A percentile compares a stretch with the other conserved stretches of the same genome.
These are phyloP conservation scores for Rhaphigaster nebulosa DNA, from an alignment of 2,888 invertebrate genomes.

Conservation along the genomic window DNA sequence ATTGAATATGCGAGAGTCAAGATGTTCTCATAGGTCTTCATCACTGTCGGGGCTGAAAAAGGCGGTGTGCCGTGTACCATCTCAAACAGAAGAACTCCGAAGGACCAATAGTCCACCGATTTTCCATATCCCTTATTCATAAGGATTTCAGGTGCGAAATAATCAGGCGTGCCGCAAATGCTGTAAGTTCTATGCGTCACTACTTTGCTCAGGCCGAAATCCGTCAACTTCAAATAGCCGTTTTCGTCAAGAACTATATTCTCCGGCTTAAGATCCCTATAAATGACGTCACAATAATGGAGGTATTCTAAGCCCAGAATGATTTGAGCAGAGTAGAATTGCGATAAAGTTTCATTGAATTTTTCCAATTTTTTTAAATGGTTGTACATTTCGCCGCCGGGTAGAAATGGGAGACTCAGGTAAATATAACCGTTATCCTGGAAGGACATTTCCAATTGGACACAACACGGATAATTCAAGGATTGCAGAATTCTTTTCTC, in stretches of 20 bases:
- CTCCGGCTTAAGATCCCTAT: conserved; percentile 95
- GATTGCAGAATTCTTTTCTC: conserved; percentile 92
- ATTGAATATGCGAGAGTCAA: conserved; percentile 89
- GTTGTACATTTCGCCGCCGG: conserved; percentile 91
- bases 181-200: conserved; percentile 71
- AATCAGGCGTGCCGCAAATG: conserved; percentile 75
- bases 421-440: conserved; percentile 90
- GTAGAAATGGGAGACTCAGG: conserved; percentile 86
- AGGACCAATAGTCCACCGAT: conserved; percentile 97
- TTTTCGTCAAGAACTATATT: conserved; percentile 85
- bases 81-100: conserved; percentile 89
- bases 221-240: conserved; percentile 89
- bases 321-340: conserved; percentile 95
- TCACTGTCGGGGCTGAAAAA: conserved; percentile 91
- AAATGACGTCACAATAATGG: conserved; percentile 87
- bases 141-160: conserved; percentile 72
- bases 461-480: conserved; percentile 89
- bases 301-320: conserved; percentile 91
- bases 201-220: conserved; percentile 94
- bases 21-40: conserved; percentile 96
- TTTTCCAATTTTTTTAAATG: conserved; percentile 77
- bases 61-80: conserved; percentile 95
- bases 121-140: conserved; percentile 92
- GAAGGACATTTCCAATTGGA: conserved; percentile 85
- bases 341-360: conserved; percentile 72